These are phyloP conservation scores for Cosmia pyralina DNA, from an alignment of 2,888 invertebrate genomes.

Conservation along the genomic window DNA sequence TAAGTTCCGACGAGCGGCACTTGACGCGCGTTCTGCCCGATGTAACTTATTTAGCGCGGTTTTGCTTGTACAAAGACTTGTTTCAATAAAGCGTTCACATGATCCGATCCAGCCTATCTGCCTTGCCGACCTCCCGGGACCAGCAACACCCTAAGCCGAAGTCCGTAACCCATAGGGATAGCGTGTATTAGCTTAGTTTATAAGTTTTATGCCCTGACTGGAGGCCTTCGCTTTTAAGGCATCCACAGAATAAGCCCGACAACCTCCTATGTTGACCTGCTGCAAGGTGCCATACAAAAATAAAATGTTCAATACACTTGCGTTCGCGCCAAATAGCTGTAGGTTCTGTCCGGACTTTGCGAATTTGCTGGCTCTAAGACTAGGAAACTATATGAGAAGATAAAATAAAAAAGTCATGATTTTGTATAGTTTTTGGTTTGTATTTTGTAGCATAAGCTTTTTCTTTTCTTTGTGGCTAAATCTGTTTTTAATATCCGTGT, in stretches of 20 bases:
- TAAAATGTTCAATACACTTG: not conserved
- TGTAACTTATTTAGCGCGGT: conserved; percentile 9
- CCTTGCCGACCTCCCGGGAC: not conserved
- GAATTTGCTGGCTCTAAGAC: not conserved
- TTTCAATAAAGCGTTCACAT: not conserved
- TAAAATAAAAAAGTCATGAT: not conserved
- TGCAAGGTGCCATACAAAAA: not conserved
- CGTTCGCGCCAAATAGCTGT: not conserved
- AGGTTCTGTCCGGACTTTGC: not conserved
- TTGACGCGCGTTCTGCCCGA: conserved; percentile 11
- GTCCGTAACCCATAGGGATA: not conserved
- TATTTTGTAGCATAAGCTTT: not conserved
- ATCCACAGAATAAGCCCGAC: not conserved
- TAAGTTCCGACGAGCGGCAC: conserved; percentile 38
- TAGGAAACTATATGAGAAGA: not conserved
- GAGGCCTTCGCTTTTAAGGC: not conserved
- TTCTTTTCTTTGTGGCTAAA: not conserved
- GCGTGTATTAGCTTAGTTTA: not conserved
- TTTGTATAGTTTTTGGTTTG: not conserved
- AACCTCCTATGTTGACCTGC: no score
- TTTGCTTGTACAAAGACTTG: not conserved
- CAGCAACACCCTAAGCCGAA: not conserved
- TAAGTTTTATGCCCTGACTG: not conserved
- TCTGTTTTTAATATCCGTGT: not conserved
- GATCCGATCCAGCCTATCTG: not conserved